Evolutionary conservation across 1,140 invertebrate species (phyloP).

Genomic region (Akabosia matsudoensis): DNA sequence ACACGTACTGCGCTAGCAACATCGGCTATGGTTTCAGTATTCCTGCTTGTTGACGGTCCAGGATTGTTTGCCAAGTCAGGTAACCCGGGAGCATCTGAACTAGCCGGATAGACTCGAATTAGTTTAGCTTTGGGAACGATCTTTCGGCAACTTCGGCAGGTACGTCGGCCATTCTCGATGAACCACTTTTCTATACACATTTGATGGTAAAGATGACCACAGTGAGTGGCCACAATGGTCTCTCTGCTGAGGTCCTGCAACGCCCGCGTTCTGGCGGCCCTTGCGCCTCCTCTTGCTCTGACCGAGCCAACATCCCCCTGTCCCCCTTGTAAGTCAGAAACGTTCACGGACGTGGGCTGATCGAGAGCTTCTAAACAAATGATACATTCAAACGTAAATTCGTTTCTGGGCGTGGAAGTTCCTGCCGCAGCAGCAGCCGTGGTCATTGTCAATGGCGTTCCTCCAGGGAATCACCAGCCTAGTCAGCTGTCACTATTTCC

Average conservation of each 20-base stretch:
- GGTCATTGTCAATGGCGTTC: too few species aligned
- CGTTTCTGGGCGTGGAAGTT: too few species aligned
- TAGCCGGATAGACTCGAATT: neutral
- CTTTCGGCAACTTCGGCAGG: neutral
- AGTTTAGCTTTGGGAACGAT: neutral
- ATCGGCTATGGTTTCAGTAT: too few species aligned
- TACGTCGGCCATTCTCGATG: neutral
- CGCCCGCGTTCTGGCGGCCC: neutral
- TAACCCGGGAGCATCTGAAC: too few species aligned
- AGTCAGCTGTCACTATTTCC: too few species aligned
- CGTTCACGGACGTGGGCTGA: too few species aligned
- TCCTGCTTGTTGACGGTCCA: too few species aligned
- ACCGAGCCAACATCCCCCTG: neutral
- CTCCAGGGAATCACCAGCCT: too few species aligned
- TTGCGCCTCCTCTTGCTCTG: neutral
- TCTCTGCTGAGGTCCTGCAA: neutral
- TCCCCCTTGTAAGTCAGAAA: too few species aligned
- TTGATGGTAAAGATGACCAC: constrained; percentile 1
- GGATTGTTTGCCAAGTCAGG: too few species aligned
- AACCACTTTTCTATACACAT: constrained; percentile 15
- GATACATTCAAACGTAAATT: neutral
- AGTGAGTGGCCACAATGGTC: neutral
- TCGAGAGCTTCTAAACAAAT: neutral
- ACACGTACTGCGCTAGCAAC: too few species aligned
- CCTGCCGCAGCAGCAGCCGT: too few species aligned